These are phyloP conservation scores for Stratiomys singularior DNA, from an alignment of 2,888 invertebrate species.

Conservation along the genomic window DNA sequence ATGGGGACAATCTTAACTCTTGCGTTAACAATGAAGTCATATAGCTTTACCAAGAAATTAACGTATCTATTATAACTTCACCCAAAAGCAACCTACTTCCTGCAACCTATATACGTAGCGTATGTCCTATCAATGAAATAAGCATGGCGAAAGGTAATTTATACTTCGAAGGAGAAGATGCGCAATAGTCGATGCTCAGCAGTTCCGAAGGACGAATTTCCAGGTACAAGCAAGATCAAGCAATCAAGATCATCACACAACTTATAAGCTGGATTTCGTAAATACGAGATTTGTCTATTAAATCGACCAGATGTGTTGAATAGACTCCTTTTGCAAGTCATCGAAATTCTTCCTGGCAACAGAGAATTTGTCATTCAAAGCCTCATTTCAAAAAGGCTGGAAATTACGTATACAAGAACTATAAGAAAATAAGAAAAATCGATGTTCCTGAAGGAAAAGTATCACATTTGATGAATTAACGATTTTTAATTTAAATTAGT, in stretches of 20 bases:
- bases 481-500: no score
- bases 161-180: not conserved
- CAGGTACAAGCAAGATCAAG: not conserved
- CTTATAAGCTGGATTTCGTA: slow-evolving; percentile 7
- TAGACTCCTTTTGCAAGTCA: not conserved
- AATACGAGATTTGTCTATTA: not conserved
- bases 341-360: not conserved
- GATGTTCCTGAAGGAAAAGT: no score
- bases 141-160: not conserved
- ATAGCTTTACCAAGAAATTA: not conserved
- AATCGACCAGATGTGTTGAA: slow-evolving; percentile 5
- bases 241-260: not conserved
- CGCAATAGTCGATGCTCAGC: not conserved
- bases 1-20: not conserved
- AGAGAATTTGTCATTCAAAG: not conserved
- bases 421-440: no score
- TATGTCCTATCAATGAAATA: not conserved
- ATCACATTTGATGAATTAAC: no score
- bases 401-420: no score
- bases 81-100: not conserved
- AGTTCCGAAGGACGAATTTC: not conserved
- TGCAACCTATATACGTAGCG: not conserved
- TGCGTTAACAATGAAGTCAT: not conserved
- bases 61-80: not conserved
- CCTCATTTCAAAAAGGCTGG: no score